phyloP scores from a whole-genome alignment of 2,797 vertebrate species.

The Syngnathus rostellatus region DNA sequence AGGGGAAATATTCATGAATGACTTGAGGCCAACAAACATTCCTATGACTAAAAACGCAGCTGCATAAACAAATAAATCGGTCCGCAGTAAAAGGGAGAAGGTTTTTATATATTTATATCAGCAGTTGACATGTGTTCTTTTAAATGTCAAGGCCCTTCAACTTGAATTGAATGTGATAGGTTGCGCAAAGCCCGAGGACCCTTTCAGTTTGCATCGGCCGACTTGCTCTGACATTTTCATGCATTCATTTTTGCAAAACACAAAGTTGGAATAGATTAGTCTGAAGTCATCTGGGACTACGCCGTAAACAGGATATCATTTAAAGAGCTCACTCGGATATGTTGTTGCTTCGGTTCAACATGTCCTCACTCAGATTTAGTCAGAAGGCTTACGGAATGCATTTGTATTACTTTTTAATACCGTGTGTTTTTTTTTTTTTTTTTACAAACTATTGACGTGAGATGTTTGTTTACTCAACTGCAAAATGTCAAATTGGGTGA shows the following conservation, averaged over 20 bases:
- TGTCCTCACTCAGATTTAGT: background rate
- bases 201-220: constrained; percentile 16
- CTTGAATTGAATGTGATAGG: constrained; percentile 35
- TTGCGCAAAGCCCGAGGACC: constrained; percentile 26
- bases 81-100: constrained; percentile 1
- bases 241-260: constrained; percentile 18
- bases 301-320: background rate
- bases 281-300: background rate
- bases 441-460: background rate
- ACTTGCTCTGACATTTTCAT: constrained; percentile 23
- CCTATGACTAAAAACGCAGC: background rate
- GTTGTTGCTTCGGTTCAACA: background rate
- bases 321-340: background rate
- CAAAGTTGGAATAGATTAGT: constrained; percentile 17
- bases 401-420: background rate
- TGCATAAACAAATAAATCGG: constrained; percentile 4
- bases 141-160: constrained; percentile 46
- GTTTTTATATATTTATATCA: constrained; percentile 15
- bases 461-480: background rate
- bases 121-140: constrained; percentile 27
- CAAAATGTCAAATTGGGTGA: background rate
- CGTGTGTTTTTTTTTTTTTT: background rate
- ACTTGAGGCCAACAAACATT: constrained; percentile 3
- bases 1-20: background rate
- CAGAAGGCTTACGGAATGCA: background rate